Base-by-base conservation (phyloP, 2,888 invertebrate genomes). In the Calameuta pallipes region DNA sequence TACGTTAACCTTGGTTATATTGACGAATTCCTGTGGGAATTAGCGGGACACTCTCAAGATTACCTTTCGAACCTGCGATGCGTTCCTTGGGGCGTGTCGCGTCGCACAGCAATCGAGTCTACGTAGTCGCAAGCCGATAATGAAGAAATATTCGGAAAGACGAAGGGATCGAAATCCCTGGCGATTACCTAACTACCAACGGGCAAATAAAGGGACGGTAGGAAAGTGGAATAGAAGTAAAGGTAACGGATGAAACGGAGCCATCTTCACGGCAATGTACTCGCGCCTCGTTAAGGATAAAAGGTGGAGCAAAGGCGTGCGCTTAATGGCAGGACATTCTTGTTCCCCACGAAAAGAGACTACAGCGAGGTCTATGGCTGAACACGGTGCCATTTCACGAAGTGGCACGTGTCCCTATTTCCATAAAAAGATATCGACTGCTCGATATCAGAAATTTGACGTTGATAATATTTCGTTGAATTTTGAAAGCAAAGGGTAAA, bases 41-140 rank as follows among this genome's bases (percentile, higher is more conserved):
- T 76, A 75, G 80, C 80, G 82, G 85, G 87, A 89, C 89, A 90
- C 90, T 89, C 89, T 88, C 86, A 85, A 90, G 90, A 90, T 90
- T 90, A 86, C 88, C 23, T 56, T 56, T 56, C 41, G 41, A 56
- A 15, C 6, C 23, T 6, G 9, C 23, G 23, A 56, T 23, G 41
- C 23, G 41, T 56, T 56, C 41, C 23, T 15, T 56, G 23, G 41
- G 41, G 41, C 41, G 41, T 41, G 15, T 41, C 41, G 41, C 41
- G 15, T 41, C 41, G 15, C 41, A 41, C 41, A 41, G 41, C 23
- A 56, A 56, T 15, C 23, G 41, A 56, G 41, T 56, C 41, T 56
- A 56, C 41, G 23, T 56, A 56, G 41, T 56, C 15, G 23, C 41
- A 56, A 56, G 41, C 23, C 41, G 41, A 56, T 56, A 56, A 56